These are phyloP conservation scores for Himalopsyche japonica DNA, from an alignment of 2,888 invertebrate genomes.

Conservation along the genomic window DNA sequence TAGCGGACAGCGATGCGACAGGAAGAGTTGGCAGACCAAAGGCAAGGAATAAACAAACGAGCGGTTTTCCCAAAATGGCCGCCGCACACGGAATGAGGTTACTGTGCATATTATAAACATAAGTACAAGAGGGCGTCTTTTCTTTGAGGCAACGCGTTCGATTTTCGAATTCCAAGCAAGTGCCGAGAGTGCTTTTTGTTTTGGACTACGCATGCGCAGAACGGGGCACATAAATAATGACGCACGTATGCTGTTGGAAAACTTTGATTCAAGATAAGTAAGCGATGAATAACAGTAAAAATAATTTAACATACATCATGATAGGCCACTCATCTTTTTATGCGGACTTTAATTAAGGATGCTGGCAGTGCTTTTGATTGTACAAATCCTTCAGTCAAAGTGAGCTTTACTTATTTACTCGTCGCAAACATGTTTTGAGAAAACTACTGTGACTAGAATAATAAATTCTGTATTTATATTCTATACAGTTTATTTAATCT, in stretches of 20 bases:
- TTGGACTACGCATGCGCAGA: constrained; percentile 16
- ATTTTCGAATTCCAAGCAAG: constrained; percentile 32
- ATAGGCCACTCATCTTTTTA: no score
- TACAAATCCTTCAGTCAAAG: no score
- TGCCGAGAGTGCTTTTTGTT: constrained; percentile 23
- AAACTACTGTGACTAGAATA: no score
- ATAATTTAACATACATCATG: no score
- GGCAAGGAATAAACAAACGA: constrained; percentile 2
- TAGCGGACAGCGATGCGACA: not conserved
- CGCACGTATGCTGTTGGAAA: not conserved
- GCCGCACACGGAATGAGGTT: constrained; percentile 34
- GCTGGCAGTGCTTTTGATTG: no score
- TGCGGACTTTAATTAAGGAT: no score
- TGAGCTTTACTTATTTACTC: no score
- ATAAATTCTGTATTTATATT: no score
- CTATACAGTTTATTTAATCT: no score
- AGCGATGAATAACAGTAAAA: no score
- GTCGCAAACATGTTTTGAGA: no score
- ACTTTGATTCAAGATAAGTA: no score
- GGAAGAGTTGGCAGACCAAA: not conserved
- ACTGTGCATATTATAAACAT: constrained; percentile 19
- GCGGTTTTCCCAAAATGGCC: constrained; percentile 33
- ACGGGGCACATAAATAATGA: not conserved
- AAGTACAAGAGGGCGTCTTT: constrained; percentile 13
- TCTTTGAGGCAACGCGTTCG: constrained; percentile 23